Percentiles rank a stretch among this genome's conserved stretches.
Evolutionary conservation across 2,888 invertebrate genomes (phyloP).

Genomic region (Eristalis arbustorum): DNA sequence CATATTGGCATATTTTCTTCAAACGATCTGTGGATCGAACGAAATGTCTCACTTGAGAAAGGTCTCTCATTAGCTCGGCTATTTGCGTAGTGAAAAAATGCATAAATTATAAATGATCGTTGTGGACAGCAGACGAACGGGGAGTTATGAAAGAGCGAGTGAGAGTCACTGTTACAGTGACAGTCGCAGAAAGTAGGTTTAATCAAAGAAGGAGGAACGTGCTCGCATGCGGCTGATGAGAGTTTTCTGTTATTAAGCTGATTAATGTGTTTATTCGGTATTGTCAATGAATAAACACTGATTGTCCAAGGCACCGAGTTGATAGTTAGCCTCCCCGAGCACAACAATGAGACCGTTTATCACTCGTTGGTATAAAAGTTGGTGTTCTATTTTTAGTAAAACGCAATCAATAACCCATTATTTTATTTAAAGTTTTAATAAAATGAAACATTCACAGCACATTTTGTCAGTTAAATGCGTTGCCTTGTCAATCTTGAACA

Average conservation of each 20-base stretch:
- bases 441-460: background rate
- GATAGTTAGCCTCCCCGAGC: conserved; percentile 7
- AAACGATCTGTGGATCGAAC: background rate
- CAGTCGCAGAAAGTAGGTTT: background rate
- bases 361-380: conserved; percentile 26
- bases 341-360: conserved; percentile 51
- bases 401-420: background rate
- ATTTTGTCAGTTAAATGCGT: conserved; percentile 1
- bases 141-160: background rate
- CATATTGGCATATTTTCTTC: background rate
- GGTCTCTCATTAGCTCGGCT: background rate
- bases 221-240: conserved; percentile 33
- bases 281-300: conserved; percentile 36
- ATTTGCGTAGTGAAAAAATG: conserved; percentile 21
- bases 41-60: background rate
- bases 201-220: conserved; percentile 17
- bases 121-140: background rate
- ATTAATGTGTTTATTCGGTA: conserved; percentile 13
- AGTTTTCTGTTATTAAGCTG: conserved; percentile 25
- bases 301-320: conserved; percentile 22
- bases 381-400: conserved; percentile 15
- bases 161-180: background rate
- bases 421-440: background rate
- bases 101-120: conserved; percentile 29
- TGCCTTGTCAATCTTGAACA: background rate